phyloP scores from a whole-genome alignment of 2,888 invertebrate species.

The Tachina grossa region DNA sequence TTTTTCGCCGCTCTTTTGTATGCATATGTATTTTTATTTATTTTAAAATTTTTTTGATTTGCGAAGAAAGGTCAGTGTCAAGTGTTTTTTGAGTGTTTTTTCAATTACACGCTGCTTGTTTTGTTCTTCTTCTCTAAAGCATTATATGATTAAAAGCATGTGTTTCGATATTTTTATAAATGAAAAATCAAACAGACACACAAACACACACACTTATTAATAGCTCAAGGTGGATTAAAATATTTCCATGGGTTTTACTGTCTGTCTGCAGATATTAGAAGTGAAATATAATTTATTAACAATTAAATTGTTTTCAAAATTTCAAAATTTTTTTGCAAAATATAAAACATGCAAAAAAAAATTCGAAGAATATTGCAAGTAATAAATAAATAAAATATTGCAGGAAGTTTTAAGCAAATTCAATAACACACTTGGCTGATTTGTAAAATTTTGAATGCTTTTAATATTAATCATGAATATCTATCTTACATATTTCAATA shows the following conservation, averaged over 20 bases:
- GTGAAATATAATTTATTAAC: background rate
- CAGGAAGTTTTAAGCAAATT: too few species aligned
- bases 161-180: constrained; percentile 67
- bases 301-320: constrained; percentile 19
- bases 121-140: constrained; percentile 1
- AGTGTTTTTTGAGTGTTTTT: constrained; percentile 31
- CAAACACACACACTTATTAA: background rate
- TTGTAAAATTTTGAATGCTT: too few species aligned
- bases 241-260: constrained; percentile 31
- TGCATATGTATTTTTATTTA: constrained; percentile 4
- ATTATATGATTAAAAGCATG: constrained; percentile 63
- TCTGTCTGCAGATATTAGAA: constrained; percentile 28
- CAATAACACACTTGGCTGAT: too few species aligned
- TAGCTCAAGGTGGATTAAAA: constrained; percentile 38
- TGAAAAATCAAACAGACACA: constrained; percentile 10
- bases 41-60: constrained; percentile 33
- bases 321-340: too few species aligned
- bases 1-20: background rate
- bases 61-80: constrained; percentile 65
- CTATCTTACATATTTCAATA: too few species aligned
- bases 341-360: too few species aligned
- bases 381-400: background rate
- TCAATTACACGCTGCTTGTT: background rate
- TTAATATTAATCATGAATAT: too few species aligned
- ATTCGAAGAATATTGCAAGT: background rate